Percentiles rank a stretch among this genome's conserved stretches.
Conservation (phyloP, 2,113 vertebrate genomes). For the Stegostoma tigrinum region DNA sequence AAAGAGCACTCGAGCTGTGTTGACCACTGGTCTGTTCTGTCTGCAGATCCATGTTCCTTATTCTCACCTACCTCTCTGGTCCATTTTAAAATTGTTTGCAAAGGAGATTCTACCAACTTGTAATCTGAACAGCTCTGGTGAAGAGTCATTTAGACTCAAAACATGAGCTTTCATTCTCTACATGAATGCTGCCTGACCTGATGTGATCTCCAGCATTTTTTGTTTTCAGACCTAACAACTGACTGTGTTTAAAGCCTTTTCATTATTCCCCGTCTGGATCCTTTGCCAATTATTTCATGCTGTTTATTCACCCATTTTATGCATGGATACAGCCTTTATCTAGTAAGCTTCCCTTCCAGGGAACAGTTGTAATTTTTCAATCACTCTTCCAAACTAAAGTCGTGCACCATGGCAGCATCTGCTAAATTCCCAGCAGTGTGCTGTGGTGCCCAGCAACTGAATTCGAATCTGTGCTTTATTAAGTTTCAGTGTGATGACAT, state of each 20-base stretch:
- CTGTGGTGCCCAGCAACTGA: neutral
- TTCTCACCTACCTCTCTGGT: neutral
- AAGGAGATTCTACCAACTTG: neutral
- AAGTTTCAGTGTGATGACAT: neutral
- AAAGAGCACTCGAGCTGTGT: neutral
- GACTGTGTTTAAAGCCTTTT: neutral
- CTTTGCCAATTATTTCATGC: neutral
- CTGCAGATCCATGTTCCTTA: neutral
- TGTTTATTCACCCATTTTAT: neutral
- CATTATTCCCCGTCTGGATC: neutral
- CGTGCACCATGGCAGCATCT: neutral
- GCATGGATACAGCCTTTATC: too few relatives aligned
- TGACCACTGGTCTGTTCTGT: neutral
- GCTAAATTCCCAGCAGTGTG: neutral
- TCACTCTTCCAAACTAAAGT: neutral
- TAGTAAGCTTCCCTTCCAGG: neutral
- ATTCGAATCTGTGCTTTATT: neutral
- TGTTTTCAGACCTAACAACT: neutral
- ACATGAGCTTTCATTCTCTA: too few relatives aligned
- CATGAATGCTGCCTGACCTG: too few relatives aligned
- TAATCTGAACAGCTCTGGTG: too few relatives aligned
- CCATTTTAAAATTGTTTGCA: neutral
- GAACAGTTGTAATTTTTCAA: neutral
- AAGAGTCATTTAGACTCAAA: too few relatives aligned
- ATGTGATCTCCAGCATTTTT: too few relatives aligned